Evolutionary conservation across 1,140 invertebrate species (phyloP).

Genomic region (Asobara japonica): DNA sequence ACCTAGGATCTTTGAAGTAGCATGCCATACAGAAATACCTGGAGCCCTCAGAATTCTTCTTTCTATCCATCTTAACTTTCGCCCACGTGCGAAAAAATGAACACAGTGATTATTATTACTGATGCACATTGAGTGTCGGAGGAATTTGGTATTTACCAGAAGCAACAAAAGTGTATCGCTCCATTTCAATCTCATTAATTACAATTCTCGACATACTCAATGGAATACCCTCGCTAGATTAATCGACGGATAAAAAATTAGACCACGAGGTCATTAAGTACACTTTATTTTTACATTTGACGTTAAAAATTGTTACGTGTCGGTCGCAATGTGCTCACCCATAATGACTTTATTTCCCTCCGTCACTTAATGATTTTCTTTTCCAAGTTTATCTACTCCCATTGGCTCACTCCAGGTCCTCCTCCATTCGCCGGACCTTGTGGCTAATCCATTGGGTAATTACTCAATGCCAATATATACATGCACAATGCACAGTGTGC

Average conservation of each 20-base stretch:
- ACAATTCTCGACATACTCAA: too few relatives aligned
- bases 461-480: neutral
- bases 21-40: too few relatives aligned
- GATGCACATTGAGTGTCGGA: too few relatives aligned
- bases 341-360: constrained; percentile 4
- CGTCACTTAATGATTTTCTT: neutral
- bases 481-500: neutral
- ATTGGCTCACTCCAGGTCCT: neutral
- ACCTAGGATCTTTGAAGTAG: too few relatives aligned
- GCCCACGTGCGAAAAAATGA: too few relatives aligned
- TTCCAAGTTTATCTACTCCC: neutral
- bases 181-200: neutral
- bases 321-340: neutral
- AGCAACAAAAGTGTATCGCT: neutral
- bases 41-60: too few relatives aligned
- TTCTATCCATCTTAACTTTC: too few relatives aligned
- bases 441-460: constrained; percentile 7
- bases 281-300: neutral
- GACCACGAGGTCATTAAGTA: constrained; percentile 1
- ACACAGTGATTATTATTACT: too few relatives aligned
- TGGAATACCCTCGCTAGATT: neutral
- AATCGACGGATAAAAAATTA: neutral
- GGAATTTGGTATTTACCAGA: neutral
- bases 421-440: neutral
- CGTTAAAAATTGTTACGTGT: neutral